A percentile compares a stretch with the other conserved stretches of the same genome.
Conservation (phyloP, 2,113 vertebrate species). For the Pseudonaja textilis region DNA sequence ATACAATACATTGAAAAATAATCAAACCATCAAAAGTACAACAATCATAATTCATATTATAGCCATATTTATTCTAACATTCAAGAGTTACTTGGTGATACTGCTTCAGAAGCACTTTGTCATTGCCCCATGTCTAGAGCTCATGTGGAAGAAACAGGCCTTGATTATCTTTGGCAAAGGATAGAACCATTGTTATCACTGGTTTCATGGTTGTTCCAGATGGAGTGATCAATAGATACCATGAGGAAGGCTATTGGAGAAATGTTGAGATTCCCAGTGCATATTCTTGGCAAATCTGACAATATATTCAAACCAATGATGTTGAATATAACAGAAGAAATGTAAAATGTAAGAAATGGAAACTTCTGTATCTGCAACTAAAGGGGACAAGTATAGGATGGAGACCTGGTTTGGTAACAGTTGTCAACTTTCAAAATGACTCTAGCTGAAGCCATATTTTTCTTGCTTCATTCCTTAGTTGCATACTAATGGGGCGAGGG, state of each 20-base stretch:
- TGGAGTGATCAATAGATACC: background rate
- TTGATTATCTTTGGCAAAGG: background rate
- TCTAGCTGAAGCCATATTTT: no score
- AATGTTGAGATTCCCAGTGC: background rate
- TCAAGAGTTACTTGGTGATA: background rate
- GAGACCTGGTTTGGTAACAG: background rate
- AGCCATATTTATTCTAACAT: background rate
- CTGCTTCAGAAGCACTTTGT: background rate
- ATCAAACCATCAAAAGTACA: background rate
- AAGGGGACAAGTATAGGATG: background rate
- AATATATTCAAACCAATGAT: background rate
- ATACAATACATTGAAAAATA: background rate
- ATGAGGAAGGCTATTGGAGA: background rate
- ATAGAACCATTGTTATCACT: background rate
- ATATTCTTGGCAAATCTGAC: background rate
- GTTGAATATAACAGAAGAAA: background rate
- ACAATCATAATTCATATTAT: background rate
- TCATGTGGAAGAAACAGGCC: background rate
- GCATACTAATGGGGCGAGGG: no score
- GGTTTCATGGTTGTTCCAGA: background rate
- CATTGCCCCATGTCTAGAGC: background rate
- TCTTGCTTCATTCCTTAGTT: no score
- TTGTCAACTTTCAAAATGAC: no score
- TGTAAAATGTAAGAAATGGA: background rate
- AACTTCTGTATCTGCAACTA: background rate